phyloP scores from a whole-genome alignment of 2,113 vertebrate species.

The Varanus komodoensis region DNA sequence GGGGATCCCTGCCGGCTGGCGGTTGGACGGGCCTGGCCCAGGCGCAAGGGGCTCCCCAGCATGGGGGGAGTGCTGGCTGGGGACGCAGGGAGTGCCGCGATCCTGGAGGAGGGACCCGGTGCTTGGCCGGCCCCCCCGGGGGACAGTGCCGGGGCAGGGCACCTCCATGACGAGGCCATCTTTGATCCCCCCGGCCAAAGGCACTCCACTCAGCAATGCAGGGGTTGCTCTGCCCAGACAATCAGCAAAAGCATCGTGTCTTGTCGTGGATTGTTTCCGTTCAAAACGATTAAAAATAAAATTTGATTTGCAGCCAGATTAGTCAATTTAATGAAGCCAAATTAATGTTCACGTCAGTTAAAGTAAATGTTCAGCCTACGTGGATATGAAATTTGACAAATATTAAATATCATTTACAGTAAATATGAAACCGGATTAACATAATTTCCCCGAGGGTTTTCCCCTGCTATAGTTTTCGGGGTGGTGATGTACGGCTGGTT shows the following conservation, averaged over 20 bases:
- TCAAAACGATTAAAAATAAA: not conserved
- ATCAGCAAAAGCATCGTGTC: not conserved
- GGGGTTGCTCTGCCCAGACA: too few relatives aligned
- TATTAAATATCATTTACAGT: not conserved
- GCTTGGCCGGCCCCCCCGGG: too few relatives aligned
- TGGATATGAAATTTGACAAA: not conserved
- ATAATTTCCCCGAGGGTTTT: not conserved
- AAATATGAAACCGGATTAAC: not conserved
- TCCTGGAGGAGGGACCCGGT: too few relatives aligned
- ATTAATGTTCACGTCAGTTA: not conserved
- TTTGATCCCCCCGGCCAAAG: too few relatives aligned
- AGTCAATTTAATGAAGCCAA: not conserved
- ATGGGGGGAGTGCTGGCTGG: too few relatives aligned
- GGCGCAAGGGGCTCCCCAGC: too few relatives aligned
- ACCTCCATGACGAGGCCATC: too few relatives aligned
- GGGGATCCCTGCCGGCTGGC: too few relatives aligned
- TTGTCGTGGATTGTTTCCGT: not conserved
- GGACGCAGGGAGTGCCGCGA: too few relatives aligned
- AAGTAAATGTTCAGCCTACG: not conserved
- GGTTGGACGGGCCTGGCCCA: too few relatives aligned
- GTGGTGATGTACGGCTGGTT: slow-evolving; percentile 17
- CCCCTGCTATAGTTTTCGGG: not conserved
- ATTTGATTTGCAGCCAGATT: not conserved
- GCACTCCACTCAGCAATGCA: too few relatives aligned
- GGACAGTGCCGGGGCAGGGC: too few relatives aligned